phyloP scores from a whole-genome alignment of 2,888 invertebrate genomes.

The Xestia sexstrigata region DNA sequence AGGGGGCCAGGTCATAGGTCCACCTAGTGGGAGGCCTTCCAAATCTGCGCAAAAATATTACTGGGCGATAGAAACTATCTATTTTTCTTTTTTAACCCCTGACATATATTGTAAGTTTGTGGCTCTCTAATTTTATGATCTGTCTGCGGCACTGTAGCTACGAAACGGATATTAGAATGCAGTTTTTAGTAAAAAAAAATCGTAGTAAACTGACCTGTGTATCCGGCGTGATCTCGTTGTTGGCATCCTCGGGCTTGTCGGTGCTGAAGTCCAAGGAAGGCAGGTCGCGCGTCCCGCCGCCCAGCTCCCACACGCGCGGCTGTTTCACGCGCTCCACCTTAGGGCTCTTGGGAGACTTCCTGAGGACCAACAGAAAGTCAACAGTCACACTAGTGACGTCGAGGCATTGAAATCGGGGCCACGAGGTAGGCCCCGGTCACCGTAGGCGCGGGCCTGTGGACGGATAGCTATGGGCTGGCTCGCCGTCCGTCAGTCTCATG shows the following conservation, averaged over 20 bases:
- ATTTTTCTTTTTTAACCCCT: too few species aligned
- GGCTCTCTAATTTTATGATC: background rate
- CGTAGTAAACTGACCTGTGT: slow-evolving; percentile 75
- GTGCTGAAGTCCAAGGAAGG: slow-evolving; percentile 95
- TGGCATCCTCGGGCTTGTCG: slow-evolving; percentile 92
- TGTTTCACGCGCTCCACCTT: slow-evolving; percentile 95
- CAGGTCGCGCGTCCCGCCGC: slow-evolving; percentile 94
- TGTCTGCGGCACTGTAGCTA: background rate
- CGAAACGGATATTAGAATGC: background rate
- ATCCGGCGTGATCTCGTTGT: slow-evolving; percentile 90
- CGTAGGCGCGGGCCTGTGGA: too few species aligned
- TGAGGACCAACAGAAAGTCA: slow-evolving; percentile 33
- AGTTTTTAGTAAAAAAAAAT: background rate
- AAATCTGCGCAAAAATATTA: background rate
- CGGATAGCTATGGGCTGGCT: too few species aligned
- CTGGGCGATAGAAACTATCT: too few species aligned
- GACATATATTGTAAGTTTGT: background rate
- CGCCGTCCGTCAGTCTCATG: too few species aligned
- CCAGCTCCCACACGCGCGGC: slow-evolving; percentile 97
- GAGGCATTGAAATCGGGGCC: background rate
- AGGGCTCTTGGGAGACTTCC: slow-evolving; percentile 86
- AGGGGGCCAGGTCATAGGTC: too few species aligned
- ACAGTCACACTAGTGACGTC: background rate
- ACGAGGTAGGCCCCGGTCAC: too few species aligned
- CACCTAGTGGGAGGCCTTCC: too few species aligned